phyloP scores from a whole-genome alignment of 2,113 vertebrate genomes.

The Tautogolabrus adspersus region DNA sequence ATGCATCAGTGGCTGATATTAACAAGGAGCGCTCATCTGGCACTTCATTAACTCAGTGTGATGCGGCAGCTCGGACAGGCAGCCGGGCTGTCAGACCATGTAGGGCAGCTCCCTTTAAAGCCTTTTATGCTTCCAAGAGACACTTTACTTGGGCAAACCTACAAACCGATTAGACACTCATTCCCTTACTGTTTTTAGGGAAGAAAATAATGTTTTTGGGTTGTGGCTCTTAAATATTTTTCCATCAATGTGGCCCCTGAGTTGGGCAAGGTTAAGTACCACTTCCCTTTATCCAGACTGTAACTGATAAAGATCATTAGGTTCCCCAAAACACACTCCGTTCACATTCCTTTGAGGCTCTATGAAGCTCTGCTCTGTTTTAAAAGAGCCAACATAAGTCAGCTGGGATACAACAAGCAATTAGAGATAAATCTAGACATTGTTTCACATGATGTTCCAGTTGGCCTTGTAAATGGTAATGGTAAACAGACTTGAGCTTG shows the following conservation, averaged over 20 bases:
- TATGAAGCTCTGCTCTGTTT: slow-evolving; percentile 21
- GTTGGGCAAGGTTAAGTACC: too few species aligned
- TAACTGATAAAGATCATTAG: slow-evolving; percentile 20
- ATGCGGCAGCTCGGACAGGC: slow-evolving; percentile 53
- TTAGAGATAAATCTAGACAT: slow-evolving; percentile 2
- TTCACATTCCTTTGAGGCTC: slow-evolving; percentile 18
- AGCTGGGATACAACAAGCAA: background rate
- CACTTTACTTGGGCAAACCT: slow-evolving; percentile 16
- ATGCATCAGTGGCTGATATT: slow-evolving; percentile 82
- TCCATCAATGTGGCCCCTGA: too few species aligned
- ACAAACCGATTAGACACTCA: background rate
- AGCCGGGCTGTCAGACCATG: slow-evolving; percentile 60
- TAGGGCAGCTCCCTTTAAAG: slow-evolving; percentile 66
- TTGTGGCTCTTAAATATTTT: too few species aligned
- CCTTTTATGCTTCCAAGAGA: slow-evolving; percentile 24
- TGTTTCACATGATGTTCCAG: slow-evolving; percentile 32
- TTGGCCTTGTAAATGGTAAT: background rate
- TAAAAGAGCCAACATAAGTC: slow-evolving; percentile 5
- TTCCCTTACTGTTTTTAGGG: too few species aligned
- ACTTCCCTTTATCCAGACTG: background rate
- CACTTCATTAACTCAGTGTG: slow-evolving; percentile 71
- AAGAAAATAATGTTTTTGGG: too few species aligned
- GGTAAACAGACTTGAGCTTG: background rate
- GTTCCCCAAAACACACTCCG: slow-evolving; percentile 3
- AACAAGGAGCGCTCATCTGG: slow-evolving; percentile 77